Base-by-base conservation (phyloP, 2,888 invertebrate genomes). In the Saturnia pavonia region DNA sequence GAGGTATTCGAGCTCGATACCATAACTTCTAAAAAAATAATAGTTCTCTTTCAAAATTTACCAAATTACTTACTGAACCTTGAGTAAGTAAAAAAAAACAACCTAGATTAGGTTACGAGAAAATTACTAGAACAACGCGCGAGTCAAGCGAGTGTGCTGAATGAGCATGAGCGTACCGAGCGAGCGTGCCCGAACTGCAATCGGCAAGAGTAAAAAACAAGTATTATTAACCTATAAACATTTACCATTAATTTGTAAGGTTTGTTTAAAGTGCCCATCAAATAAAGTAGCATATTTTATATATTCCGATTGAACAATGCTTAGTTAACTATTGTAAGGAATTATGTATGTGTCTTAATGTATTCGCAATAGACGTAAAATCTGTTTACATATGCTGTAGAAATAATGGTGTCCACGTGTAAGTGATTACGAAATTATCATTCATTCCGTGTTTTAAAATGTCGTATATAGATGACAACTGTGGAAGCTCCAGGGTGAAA, bases 361-460 rank as follows among this genome's bases (percentile, higher is more conserved):
- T 68, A 68, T 68, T 68, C 40, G 68, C 54, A 54, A 54, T 54
- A 40, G 54, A 54, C 68, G 27, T 22, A 54, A 40, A 68, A n/a
- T 54, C 40, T 68, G 68, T 68, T 67, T 67, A 67, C 48, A 25
- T 68, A 68, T 40, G 25, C 68, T 54, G n/a, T 40, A 54, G 65
- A 22, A 40, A 65, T 65, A 65, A 65, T 54, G 40, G 22, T 54
- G 54, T 68, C 54, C 68, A 68, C 68, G 51, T 54, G 57, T 68
- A 68, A 40, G 40, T 11, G 16, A 65, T 65, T 65, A 65, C n/a
- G 65, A 40, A 40, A 40, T 65, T 40, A 65, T 65, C 65, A 40
- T 65, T 65, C 11, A 65, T 65, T 65, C 40, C 65, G 40, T n/a
- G 25, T 65, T 65, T 63, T 65, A 40, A 40, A 40, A 34, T 65